Base-by-base conservation (phyloP, 1,140 invertebrate genomes). In the Thrips palmi region DNA sequence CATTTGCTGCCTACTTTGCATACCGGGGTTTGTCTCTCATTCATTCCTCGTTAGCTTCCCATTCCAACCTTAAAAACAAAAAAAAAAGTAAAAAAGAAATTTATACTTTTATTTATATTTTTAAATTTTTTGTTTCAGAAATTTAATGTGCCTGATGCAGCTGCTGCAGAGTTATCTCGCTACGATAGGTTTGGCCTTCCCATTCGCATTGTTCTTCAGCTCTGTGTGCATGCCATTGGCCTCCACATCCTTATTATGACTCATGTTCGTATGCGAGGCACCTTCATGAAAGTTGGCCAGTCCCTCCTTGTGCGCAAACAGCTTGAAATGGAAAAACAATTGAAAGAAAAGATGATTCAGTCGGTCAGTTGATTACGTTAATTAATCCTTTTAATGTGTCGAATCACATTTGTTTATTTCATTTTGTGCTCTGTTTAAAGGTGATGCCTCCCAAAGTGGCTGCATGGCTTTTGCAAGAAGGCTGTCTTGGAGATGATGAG, bases 311-410 rank as follows among this genome's bases (percentile, higher is more conserved):
- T 91, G 1, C 62, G 85, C 17, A 67, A 77, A 31, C 86, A 94
- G 49, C 57, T 96, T 21, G 83, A 92, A 57, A 72, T 85, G 61
- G 91, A 97, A 53, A 93, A 91, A 46, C 78, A 86, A 46, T 61
- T 94, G 4, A 94, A 93, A 54, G 88, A 94, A 52, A 88, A 92
- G 55, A 94, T 94, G 87, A 94, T 96, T 51, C 83, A 88, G 53
- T 93, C 86, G 3, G 47, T 48, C 39, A 48, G 44, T 47, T 31
- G 2, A 36, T 2, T 3, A 19, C 14, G 11, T 21, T 18, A 33
- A 14, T 35, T 19, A 3, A 14, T 35, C 22, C 11, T 11, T 40
- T 33, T 15, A 28, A 5, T 31, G 28, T n/a, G n/a, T n/a, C n/a
- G n/a, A n/a, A n/a, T n/a, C n/a, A n/a, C n/a, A n/a, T n/a, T n/a